Evolutionary conservation across 2,797 vertebrate species (phyloP), one percentile per base, ranked within the genome.

Genomic region (Amphiprion clarkii): DNA sequence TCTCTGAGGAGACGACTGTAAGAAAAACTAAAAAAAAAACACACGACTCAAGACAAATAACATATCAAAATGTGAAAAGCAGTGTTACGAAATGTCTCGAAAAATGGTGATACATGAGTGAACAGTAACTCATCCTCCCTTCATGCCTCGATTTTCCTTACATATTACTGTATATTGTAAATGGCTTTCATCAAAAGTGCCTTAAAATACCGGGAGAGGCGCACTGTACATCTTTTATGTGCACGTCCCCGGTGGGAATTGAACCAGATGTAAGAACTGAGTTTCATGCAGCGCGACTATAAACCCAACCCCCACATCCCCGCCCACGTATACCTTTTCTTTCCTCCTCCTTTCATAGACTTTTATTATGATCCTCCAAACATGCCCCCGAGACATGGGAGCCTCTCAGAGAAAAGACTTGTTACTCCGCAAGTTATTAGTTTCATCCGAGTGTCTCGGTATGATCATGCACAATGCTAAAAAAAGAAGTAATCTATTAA

Each of bases 371-470:
- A 80, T 83, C 69, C 54, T 76, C 59, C 70, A 79, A 85, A 84
- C 67, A 83, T 76, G 81, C 86, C 80, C 83, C 56, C 16, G 88
- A 89, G 88, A 89, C 74, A 65, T 27, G 67, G 73, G 71, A 89
- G 74, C 84, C 74, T 87, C 42, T 59, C 55, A 60, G 56, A 83
- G 75, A 80, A 83, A 2, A 70, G 65, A 70, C 61, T 68, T 60
- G 60, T 59, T 73, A 67, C 72, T 67, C 72, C 27, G 44, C 59
- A 69, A 76, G 73, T 78, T 76, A 84, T 76, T 85, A 64, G 63
- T 86, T 82, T 82, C 48, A 72, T 40, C 40, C 57, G 65, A 83
- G 56, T 53, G 55, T 76, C 71, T 51, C 36, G 29, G 44, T 56
- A 27, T 44, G 61, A 74, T 36, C 57, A 67, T 48, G 51, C 23